phyloP scores from a whole-genome alignment of 1,140 invertebrate species.

The Venustaconcha ellipsiformis region DNA sequence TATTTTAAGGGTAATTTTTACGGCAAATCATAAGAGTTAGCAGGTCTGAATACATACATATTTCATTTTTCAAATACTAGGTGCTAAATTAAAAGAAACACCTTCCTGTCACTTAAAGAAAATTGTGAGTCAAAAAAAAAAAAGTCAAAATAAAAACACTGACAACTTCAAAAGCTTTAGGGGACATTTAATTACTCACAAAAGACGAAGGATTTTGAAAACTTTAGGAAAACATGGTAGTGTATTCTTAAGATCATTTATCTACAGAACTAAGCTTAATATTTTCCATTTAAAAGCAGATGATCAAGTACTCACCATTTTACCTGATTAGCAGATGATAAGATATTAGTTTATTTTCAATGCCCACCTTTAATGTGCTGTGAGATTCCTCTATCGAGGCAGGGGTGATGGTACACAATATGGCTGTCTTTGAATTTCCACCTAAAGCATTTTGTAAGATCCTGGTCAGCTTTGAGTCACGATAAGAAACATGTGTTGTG shows the following conservation, averaged over 20 bases:
- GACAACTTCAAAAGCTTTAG: neutral
- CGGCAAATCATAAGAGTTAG: no score
- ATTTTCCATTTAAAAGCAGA: neutral
- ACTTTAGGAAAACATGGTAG: neutral
- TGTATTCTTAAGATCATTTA: neutral
- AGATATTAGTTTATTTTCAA: neutral
- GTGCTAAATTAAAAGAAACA: no score
- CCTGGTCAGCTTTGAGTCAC: slow-evolving; percentile 76
- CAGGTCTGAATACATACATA: no score
- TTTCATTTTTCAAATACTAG: no score
- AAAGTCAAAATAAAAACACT: neutral
- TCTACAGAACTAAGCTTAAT: neutral
- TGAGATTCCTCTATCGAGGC: slow-evolving; percentile 76
- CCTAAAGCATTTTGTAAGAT: slow-evolving; percentile 76
- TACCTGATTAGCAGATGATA: neutral
- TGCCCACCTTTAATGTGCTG: slow-evolving; percentile 72
- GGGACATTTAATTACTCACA: neutral
- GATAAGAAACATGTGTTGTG: slow-evolving; percentile 61
- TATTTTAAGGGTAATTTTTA: no score
- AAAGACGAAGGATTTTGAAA: no score
- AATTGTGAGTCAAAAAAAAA: no score
- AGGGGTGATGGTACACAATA: slow-evolving; percentile 75
- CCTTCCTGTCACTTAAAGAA: no score
- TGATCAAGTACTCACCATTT: neutral
- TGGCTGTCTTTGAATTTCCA: slow-evolving; percentile 77